Evolutionary conservation across 2,888 invertebrate genomes (phyloP), one percentile per base, ranked within the genome.

Genomic region (Cerastis leucographa): DNA sequence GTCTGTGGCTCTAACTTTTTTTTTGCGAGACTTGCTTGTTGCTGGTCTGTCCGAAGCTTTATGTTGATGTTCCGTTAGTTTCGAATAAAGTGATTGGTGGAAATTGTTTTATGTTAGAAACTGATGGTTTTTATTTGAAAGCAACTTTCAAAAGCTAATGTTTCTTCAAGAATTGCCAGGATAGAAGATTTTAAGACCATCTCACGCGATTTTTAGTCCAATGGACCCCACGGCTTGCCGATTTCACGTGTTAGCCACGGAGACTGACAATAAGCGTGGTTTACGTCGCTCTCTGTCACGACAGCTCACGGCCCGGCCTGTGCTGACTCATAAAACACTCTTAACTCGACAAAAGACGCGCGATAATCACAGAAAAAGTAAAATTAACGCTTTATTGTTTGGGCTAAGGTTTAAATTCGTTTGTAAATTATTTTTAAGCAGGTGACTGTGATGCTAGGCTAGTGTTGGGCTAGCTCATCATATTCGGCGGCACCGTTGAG

Each of bases 231-330:
- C 94, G 88, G 93, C 93, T 91, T 90, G 95, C 85, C 89, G 93
- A 96, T 96, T 96, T 96, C 95, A 95, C 96, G 94, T 90, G 92
- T 96, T 96, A 94, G 96, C 91, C 91, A 96, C 95, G 95, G 91
- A 88, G 91, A 95, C 96, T 96, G 96, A 96, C 96, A 96, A 96
- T 96, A 94, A 91, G 91, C 93, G 89, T 89, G 89, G 91, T 94
- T 94, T 93, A 94, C 93, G 89, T 90, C 91, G 88, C 89, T 81
- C 89, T 90, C 89, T 90, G 95, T 95, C 95, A 93, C 94, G 91
- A 91, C 89, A 91, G 94, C 93, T 94, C 95, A 94, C 91, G 93
- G 93, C 90, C 91, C 90, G 90, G 83, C 91, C 89, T 89, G 91
- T 90, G 90, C 91, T 91, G 91, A 91, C 94, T 94, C 95, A 93